A percentile compares a stretch with the other conserved stretches of the same genome.
phyloP scores from a whole-genome alignment of 2,888 invertebrate species.

The Lithophane ornitopus region DNA sequence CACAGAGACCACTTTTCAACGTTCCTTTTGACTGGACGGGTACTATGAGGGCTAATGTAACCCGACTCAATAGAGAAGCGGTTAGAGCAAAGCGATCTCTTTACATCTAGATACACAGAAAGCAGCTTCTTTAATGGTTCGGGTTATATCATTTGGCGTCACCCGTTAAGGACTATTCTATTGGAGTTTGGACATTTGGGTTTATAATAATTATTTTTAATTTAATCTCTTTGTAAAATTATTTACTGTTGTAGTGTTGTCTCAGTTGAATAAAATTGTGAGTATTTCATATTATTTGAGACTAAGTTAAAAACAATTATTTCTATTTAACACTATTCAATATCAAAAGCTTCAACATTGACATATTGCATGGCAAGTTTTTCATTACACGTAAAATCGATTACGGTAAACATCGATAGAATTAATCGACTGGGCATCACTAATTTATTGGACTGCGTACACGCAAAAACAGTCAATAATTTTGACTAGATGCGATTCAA shows the following conservation, averaged over 20 bases:
- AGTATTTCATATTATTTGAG: constrained; percentile 30
- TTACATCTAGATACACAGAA: constrained; percentile 78
- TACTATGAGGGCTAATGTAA: constrained; percentile 71
- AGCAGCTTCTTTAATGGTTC: constrained; percentile 76
- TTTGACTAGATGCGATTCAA: constrained; percentile 71
- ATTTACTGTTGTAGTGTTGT: background rate
- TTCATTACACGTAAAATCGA: constrained; percentile 49
- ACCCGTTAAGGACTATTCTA: constrained; percentile 62
- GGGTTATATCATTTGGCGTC: constrained; percentile 68
- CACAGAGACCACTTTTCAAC: constrained; percentile 58
- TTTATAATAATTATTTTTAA: constrained; percentile 51
- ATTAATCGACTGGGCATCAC: constrained; percentile 63
- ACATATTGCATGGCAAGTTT: constrained; percentile 67
- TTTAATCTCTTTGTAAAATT: constrained; percentile 19
- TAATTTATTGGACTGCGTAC: constrained; percentile 61
- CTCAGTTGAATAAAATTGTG: constrained; percentile 33
- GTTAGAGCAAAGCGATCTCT: constrained; percentile 71
- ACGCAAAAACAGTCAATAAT: constrained; percentile 52
- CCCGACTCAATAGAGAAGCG: constrained; percentile 74
- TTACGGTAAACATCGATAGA: constrained; percentile 62
- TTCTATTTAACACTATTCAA: constrained; percentile 40
- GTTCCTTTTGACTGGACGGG: constrained; percentile 82
- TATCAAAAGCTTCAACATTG: constrained; percentile 59
- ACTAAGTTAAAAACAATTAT: constrained; percentile 52
- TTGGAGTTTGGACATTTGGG: constrained; percentile 59